These are phyloP conservation scores for Probaryconus sp. DNA, from an alignment of 1,140 invertebrate genomes.

Conservation along the genomic window DNA sequence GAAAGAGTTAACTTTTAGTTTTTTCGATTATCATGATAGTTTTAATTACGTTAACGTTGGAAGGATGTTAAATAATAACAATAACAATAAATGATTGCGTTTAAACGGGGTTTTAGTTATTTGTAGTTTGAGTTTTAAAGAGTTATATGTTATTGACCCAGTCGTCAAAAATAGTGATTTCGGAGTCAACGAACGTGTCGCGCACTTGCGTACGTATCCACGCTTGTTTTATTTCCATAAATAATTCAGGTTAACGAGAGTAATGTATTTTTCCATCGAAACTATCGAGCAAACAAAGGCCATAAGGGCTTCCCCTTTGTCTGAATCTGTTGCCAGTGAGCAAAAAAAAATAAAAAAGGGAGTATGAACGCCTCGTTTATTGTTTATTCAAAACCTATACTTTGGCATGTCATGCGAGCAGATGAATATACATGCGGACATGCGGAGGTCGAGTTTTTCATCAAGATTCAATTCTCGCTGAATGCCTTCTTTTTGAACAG, in stretches of 20 bases:
- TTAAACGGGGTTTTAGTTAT: too few species aligned
- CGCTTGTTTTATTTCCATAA: constrained; percentile 22
- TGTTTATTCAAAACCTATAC: constrained; percentile 55
- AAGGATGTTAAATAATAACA: too few species aligned
- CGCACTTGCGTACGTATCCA: not conserved
- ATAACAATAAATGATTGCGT: too few species aligned
- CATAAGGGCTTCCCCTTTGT: constrained; percentile 44
- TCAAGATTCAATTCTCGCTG: constrained; percentile 60
- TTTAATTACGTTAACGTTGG: too few species aligned
- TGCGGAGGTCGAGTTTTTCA: constrained; percentile 56
- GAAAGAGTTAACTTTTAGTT: not conserved
- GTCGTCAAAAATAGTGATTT: too few species aligned
- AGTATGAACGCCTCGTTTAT: constrained; percentile 53
- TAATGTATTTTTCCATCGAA: constrained; percentile 44
- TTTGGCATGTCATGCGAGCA: constrained; percentile 55
- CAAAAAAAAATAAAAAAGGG: constrained; percentile 21
- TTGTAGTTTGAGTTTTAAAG: too few species aligned
- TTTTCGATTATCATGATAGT: too few species aligned
- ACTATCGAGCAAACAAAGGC: constrained; percentile 44
- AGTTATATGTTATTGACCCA: too few species aligned
- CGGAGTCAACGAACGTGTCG: constrained; percentile 3
- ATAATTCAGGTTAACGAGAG: constrained; percentile 34
- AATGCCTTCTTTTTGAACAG: constrained; percentile 58
- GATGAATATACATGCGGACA: constrained; percentile 54
- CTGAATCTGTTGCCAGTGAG: constrained; percentile 39